Evolutionary conservation across 2,797 vertebrate species (phyloP), one percentile per base, ranked within the genome.

Genomic region (Trematomus bernacchii): DNA sequence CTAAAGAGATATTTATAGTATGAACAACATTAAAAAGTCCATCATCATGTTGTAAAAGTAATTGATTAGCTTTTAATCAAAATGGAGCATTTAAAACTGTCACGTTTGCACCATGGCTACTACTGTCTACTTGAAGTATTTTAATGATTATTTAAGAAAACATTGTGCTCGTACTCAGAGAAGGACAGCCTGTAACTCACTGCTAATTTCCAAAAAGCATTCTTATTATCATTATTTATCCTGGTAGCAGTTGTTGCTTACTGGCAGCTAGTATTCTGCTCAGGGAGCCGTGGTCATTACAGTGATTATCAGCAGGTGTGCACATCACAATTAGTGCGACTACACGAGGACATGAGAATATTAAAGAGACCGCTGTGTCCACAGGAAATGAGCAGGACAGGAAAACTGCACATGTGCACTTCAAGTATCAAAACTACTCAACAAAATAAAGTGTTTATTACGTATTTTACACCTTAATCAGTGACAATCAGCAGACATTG

Each of bases 261-360:
- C 64, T 64, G 57, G 51, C 82, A 59, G 63, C 66, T 66, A 50
- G 75, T 51, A 6, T 33, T 58, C 43, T 30, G 71, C 73, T 66
- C 19, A 1, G 77, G 57, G 83, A 64, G 61, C 48, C 59, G 68
- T 47, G 76, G 85, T 86, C 84, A 75, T 86, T 77, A 73, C 70
- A 14, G 73, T 73, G 66, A 86, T 79, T 70, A 83, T 76, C 79
- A 86, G 85, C 84, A 89, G 86, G 82, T 89, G 90, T 75, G 73
- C 65, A 68, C 37, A 71, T 63, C 53, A 52, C 65, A 82, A 76
- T 83, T 77, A 79, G 73, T 30, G 30, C 6, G 13, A 50, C 11
- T 12, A 33, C 37, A 57, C 8, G 43, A 63, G 69, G 73, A 66
- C 62, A 66, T 0, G 44, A 37, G 15, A 15, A 42, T 8, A 33